Evolutionary conservation across 2,113 vertebrate species (phyloP).

Genomic region (Oreochromis niloticus): DNA sequence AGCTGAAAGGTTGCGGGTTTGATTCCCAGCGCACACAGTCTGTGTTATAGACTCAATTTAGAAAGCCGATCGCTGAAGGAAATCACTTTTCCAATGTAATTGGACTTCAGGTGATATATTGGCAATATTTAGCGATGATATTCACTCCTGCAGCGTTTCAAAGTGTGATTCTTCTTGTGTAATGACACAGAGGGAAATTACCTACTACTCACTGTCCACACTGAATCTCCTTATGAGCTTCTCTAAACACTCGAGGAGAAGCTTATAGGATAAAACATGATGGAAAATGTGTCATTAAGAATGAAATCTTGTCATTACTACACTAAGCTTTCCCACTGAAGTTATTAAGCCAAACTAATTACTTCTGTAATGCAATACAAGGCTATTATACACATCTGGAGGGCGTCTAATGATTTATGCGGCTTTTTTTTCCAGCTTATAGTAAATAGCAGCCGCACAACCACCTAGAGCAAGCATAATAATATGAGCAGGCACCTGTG

Average conservation of each 20-base stretch:
- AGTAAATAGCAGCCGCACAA: background rate
- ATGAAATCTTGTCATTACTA: background rate
- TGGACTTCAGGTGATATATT: background rate
- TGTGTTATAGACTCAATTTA: background rate
- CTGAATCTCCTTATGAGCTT: conserved; percentile 11
- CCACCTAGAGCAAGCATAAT: background rate
- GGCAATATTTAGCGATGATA: background rate
- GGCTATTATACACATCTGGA: conserved; percentile 1
- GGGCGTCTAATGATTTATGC: background rate
- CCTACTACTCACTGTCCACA: conserved; percentile 2
- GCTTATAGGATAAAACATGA: conserved; percentile 1
- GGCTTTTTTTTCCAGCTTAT: rapidly evolving
- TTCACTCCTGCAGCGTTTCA: background rate
- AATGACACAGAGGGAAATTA: conserved; percentile 27
- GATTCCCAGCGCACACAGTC: background rate
- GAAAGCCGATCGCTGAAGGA: background rate
- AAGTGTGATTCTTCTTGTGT: background rate
- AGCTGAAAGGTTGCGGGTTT: background rate
- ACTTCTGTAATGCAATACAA: background rate
- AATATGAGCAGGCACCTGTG: background rate
- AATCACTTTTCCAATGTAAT: background rate
- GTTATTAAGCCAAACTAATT: conserved; percentile 18
- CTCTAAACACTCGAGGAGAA: background rate
- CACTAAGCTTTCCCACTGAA: background rate
- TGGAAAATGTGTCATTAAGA: conserved; percentile 12